These are phyloP conservation scores for Copidosoma aretas DNA, from an alignment of 2,888 invertebrate species.

Conservation along the genomic window DNA sequence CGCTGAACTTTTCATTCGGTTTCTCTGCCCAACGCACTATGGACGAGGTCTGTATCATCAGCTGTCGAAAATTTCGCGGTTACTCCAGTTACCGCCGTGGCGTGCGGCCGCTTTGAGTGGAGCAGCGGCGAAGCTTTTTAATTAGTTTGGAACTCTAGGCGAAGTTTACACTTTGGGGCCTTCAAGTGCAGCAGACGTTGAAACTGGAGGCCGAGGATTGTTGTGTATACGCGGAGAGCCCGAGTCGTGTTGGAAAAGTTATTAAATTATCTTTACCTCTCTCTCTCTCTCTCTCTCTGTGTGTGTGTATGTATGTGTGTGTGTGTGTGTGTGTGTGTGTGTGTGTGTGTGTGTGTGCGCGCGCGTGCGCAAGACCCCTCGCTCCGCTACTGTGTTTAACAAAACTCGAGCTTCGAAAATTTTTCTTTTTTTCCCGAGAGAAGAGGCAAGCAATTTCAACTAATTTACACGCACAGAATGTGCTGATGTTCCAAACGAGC, in stretches of 20 bases:
- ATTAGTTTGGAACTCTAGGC: slow-evolving; percentile 39
- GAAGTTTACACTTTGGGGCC: slow-evolving; percentile 33
- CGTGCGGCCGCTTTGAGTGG: slow-evolving; percentile 34
- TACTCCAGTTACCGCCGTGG: slow-evolving; percentile 32
- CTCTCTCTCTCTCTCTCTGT: too few species aligned
- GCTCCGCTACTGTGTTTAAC: too few species aligned
- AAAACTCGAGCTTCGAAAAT: too few species aligned
- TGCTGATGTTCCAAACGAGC: too few species aligned
- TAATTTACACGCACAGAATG: not conserved
- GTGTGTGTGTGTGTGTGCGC: too few species aligned
- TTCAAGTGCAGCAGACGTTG: slow-evolving; percentile 40
- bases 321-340: too few species aligned
- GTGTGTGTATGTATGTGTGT: too few species aligned
- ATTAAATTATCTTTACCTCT: slow-evolving; percentile 32
- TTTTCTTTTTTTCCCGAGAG: not conserved
- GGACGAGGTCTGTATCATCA: too few species aligned
- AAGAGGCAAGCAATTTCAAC: slow-evolving; percentile 8
- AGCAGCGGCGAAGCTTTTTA: slow-evolving; percentile 40
- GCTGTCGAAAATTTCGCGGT: slow-evolving; percentile 29
- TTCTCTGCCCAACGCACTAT: too few species aligned
- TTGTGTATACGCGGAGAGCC: not conserved
- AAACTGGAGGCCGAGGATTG: slow-evolving; percentile 25
- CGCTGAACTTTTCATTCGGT: too few species aligned
- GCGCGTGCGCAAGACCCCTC: too few species aligned
- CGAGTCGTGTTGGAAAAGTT: slow-evolving; percentile 24